Evolutionary conservation across 2,888 invertebrate species (phyloP), one percentile per base, ranked within the genome.

Genomic region (Lasioglossum figueresi): DNA sequence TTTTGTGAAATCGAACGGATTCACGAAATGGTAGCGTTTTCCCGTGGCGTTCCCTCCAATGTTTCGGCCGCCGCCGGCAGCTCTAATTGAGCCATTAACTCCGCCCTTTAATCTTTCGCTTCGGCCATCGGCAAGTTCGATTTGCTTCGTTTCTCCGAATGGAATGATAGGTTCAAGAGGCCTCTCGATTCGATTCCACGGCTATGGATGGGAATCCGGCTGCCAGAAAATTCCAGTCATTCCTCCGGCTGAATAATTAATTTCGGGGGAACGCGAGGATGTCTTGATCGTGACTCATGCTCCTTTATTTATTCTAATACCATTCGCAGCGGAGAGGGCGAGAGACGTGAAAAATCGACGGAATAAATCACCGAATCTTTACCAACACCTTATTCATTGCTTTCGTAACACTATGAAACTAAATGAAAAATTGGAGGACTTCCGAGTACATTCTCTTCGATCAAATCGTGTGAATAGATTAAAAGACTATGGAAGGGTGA

Each of bases 81-180:
- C 85, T 87, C 87, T 91, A 91, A 91, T 91, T 89, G 90, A 91
- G 89, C 84, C 88, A 90, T 91, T 91, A 91, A 90, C 88, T 88
- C 82, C 81, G 81, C 86, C 85, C 90, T 90, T 91, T 88, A 89
- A 91, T 91, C 90, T 88, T 88, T 79, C 83, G 84, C 80, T 81
- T 88, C 84, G 86, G 79, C 83, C 80, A 80, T 84, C 83, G 71
- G 76, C 83, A 73, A 82, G 52, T 86, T 85, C 86, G 88, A 87
- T 88, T 89, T 90, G 86, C 87, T 88, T 71, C 84, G 79, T 90
- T 63, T 90, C 89, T 77, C 27, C 80, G 89, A 90, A 90, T 37
- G 5, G 75, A 73, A 76, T 79, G 74, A 72, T 89, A 76, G 83
- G 82, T 83, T 82, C 82, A 79, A 80, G 66, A 82, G 68, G 81